These are phyloP conservation scores for Paraplagusia blochii DNA, from an alignment of 2,113 vertebrate genomes.

Conservation along the genomic window DNA sequence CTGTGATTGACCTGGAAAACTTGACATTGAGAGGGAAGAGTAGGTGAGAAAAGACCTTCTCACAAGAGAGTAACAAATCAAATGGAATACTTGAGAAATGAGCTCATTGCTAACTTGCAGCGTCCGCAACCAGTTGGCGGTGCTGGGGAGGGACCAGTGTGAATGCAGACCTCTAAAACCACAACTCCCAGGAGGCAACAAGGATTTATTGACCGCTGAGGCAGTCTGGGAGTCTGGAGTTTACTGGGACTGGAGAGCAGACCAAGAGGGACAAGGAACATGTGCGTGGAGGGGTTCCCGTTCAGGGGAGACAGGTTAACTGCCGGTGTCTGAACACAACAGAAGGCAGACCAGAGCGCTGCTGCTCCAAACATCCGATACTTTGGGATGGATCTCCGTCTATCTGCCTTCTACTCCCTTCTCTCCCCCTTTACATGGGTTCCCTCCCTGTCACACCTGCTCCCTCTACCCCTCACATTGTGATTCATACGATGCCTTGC, in stretches of 20 bases:
- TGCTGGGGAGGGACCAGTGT: not conserved
- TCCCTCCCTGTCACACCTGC: conserved; percentile 38
- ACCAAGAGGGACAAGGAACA: conserved; percentile 17
- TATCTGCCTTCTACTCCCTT: conserved; percentile 25
- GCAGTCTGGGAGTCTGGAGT: conserved; percentile 55
- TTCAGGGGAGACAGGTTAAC: conserved; percentile 70
- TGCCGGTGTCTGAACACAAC: conserved; percentile 55
- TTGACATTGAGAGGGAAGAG: conserved; percentile 8
- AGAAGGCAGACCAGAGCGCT: conserved; percentile 53
- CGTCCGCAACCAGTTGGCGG: not conserved
- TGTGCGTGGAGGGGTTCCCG: conserved; percentile 32
- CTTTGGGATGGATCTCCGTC: conserved; percentile 64
- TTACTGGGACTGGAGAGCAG: conserved; percentile 33
- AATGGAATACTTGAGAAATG: no score
- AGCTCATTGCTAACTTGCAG: not conserved
- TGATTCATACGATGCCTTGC: conserved; percentile 11
- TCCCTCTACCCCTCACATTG: conserved; percentile 3
- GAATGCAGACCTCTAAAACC: conserved; percentile 40
- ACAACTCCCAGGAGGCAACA: conserved; percentile 48
- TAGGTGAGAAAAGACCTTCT: not conserved
- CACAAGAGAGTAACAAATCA: not conserved
- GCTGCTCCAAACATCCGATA: conserved; percentile 69
- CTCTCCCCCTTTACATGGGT: conserved; percentile 13
- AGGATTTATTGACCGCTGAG: conserved; percentile 61
- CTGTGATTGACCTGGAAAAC: conserved; percentile 34